Conservation (phyloP, 2,113 vertebrate genomes). For the Microtus pennsylvanicus region DNA sequence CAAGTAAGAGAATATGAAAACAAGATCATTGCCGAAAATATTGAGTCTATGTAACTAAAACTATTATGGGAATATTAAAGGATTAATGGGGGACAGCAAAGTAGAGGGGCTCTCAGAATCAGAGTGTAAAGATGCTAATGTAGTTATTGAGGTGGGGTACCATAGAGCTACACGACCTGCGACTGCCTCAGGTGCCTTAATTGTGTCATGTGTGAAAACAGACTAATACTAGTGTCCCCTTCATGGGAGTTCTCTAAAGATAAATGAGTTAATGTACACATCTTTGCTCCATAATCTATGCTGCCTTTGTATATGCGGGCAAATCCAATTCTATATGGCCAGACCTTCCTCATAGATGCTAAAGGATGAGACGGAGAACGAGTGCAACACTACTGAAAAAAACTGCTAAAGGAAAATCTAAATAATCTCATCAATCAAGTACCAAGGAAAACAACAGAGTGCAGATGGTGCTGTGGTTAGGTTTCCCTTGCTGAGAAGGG, state of each 20-base stretch:
- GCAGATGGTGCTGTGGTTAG: background rate
- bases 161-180: background rate
- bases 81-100: background rate
- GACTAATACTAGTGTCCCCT: background rate
- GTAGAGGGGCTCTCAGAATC: background rate
- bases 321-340: background rate
- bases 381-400: background rate
- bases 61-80: background rate
- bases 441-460: background rate
- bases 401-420: background rate
- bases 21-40: background rate
- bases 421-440: background rate
- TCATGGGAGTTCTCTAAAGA: background rate
- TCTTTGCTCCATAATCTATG: background rate
- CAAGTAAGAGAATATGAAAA: background rate
- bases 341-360: background rate
- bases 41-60: background rate
- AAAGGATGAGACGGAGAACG: background rate
- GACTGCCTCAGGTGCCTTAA: background rate
- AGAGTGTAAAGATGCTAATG: background rate
- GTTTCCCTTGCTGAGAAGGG: background rate
- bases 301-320: rapidly evolving
- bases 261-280: background rate
- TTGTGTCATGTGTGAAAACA: background rate
- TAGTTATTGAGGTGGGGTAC: background rate